Base-by-base conservation (phyloP, 2,797 vertebrate species). In the Gymnothorax javanicus region DNA sequence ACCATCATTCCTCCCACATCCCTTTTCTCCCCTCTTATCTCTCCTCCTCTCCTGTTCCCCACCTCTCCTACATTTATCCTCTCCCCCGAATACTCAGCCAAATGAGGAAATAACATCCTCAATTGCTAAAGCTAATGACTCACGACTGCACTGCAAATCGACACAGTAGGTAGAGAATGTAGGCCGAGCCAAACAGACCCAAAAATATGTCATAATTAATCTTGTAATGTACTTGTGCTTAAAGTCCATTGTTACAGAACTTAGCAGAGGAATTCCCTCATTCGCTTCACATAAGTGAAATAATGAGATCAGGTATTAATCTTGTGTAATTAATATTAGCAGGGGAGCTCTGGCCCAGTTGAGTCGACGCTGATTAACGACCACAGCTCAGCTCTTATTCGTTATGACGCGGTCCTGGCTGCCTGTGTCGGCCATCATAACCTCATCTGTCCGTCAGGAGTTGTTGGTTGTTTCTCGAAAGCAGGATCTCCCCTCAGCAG, bases 281-380 rank as follows among this genome's bases (percentile, higher is more conserved):
- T 67, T 64, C 85, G 73, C 57, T 69, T 20, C 85, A 58, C 62
- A 87, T 86, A 15, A 89, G 82, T 85, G 60, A 58, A 59, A 67
- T 75, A 79, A 88, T 89, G 79, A 90, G 86, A 89, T 90, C 3
- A 5, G 84, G 77, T 90, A 94, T 86, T 87, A 91, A 92, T 91
- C 75, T 73, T 93, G 91, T 93, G 90, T 89, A 92, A 94, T 94
- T 92, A 93, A 92, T 90, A 89, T 50, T 84, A 91, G 86, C 89
- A 86, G 90, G 92, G 89, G 89, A 91, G 71, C 89, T 82, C 86
- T 8, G 71, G 57, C 43, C 17, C 0, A 73, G 62, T 23, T 60
- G 89, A 69, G 91, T 90, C 86, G 64, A 83, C 90, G 90, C 89
- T 91, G 93, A 95, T 94, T 93, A 92, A 92, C 90, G 86, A 86